Evolutionary conservation across 92 coral and sea anemone species (phyloP).

Genomic region (Ricordea florida): DNA sequence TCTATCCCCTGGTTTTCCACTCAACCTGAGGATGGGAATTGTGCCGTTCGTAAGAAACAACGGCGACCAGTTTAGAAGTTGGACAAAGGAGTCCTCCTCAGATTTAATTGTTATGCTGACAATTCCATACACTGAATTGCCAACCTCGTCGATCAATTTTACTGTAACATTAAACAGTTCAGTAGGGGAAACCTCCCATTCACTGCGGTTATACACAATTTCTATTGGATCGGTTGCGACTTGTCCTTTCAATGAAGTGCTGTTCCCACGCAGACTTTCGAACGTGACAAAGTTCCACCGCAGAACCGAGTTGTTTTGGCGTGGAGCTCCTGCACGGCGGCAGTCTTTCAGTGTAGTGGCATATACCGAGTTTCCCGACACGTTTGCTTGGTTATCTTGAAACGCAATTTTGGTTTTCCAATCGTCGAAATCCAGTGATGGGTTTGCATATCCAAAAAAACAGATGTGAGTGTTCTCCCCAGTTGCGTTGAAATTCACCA

Average conservation of each 20-base stretch:
- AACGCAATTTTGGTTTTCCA: conserved; percentile 73
- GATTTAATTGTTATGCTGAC: conserved; percentile 40
- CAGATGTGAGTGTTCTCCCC: conserved; percentile 65
- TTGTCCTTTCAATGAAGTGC: conserved; percentile 39
- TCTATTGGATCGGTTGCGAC: conserved; percentile 82
- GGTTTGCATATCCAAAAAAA: conserved; percentile 62
- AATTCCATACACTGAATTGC: conserved; percentile 73
- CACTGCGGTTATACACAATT: conserved; percentile 31
- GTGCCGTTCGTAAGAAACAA: conserved; percentile 52
- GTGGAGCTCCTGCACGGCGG: conserved; percentile 56
- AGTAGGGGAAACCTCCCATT: conserved; percentile 87
- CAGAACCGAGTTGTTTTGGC: conserved; percentile 58
- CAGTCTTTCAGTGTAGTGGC: conserved; percentile 86
- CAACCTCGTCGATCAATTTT: conserved; percentile 75
- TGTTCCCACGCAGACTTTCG: conserved; percentile 31
- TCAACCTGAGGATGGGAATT: conserved; percentile 37
- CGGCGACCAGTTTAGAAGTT: conserved; percentile 51
- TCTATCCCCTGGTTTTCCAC: conserved; percentile 45
- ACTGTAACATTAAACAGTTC: conserved; percentile 71
- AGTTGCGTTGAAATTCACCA: conserved; percentile 74
- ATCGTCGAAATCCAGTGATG: conserved; percentile 20
- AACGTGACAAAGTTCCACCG: conserved; percentile 76
- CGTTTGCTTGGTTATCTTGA: conserved; percentile 57
- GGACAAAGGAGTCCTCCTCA: background rate
- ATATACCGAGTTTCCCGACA: conserved; percentile 73